Evolutionary conservation across 1,140 invertebrate genomes (phyloP).

Genomic region (Lanistes nyassanus): DNA sequence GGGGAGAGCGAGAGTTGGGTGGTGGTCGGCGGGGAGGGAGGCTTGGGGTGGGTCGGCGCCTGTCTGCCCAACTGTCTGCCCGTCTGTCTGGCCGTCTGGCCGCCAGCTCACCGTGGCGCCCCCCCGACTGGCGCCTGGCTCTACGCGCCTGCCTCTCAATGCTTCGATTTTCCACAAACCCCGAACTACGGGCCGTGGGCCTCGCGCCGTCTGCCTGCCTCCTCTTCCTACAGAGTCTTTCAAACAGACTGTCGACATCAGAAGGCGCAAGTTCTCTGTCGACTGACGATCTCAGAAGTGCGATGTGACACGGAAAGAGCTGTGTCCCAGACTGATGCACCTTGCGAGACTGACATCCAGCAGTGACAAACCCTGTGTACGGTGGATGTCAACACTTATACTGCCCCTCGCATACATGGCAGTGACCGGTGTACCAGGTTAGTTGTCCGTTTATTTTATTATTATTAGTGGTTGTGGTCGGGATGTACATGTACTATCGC

Average conservation of each 20-base stretch:
- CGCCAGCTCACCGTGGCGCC: background rate
- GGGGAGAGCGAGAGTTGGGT: background rate
- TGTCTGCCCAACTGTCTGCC: conserved; percentile 18
- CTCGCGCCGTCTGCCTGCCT: background rate
- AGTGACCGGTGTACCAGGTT: too few relatives aligned
- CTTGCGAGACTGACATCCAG: background rate
- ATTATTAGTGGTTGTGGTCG: too few relatives aligned
- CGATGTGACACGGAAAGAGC: background rate
- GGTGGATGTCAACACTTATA: too few relatives aligned
- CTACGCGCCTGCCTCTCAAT: background rate
- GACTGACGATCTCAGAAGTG: background rate
- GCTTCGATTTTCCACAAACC: conserved; percentile 7
- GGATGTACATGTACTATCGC: too few relatives aligned
- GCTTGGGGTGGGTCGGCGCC: background rate
- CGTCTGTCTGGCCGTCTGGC: conserved; percentile 13
- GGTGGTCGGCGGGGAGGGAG: background rate
- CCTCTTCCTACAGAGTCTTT: background rate
- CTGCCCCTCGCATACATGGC: too few relatives aligned
- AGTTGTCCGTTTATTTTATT: too few relatives aligned
- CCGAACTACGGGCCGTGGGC: background rate
- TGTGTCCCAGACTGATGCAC: background rate
- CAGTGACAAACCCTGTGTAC: too few relatives aligned
- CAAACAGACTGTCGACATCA: background rate
- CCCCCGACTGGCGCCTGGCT: conserved; percentile 5
- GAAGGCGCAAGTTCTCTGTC: background rate